These are phyloP conservation scores for Brachynemurus nebulosus DNA, from an alignment of 2,888 invertebrate species.

Conservation along the genomic window DNA sequence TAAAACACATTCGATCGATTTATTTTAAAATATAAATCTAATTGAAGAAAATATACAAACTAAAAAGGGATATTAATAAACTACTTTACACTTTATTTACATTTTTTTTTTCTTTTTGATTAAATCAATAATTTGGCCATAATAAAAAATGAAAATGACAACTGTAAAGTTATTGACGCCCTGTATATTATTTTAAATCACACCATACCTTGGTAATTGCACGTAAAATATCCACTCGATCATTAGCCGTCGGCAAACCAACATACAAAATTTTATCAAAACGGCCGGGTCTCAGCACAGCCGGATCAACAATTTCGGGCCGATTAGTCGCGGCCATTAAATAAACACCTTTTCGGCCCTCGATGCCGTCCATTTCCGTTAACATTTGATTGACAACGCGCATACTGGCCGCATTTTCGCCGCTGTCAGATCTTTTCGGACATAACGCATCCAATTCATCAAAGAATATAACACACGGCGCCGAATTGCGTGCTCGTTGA, in stretches of 20 bases:
- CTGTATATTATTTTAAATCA: no score
- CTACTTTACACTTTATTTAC: no score
- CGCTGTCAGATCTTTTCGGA: constrained; percentile 69
- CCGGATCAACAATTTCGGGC: constrained; percentile 93
- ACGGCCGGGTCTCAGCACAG: constrained; percentile 77
- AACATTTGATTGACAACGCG: constrained; percentile 93
- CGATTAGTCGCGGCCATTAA: constrained; percentile 93
- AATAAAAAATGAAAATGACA: no score
- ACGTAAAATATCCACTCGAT: constrained; percentile 75
- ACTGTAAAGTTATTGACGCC: no score
- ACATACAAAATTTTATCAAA: constrained; percentile 84
- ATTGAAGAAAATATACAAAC: no score
- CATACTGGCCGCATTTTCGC: constrained; percentile 56
- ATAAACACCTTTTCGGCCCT: constrained; percentile 82
- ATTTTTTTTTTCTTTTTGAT: no score
- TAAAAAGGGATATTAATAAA: no score
- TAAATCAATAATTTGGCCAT: no score
- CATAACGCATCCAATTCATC: constrained; percentile 96
- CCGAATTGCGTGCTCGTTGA: constrained; percentile 83
- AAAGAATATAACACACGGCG: constrained; percentile 97
- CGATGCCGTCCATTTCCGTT: constrained; percentile 97
- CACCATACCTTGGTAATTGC: constrained; percentile 83
- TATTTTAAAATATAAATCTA: no score
- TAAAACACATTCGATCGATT: no score
- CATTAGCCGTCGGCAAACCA: constrained; percentile 65